Percentiles rank a stretch among this genome's conserved stretches.
Conservation (phyloP, 2,113 vertebrate species). For the Halcyon senegalensis region DNA sequence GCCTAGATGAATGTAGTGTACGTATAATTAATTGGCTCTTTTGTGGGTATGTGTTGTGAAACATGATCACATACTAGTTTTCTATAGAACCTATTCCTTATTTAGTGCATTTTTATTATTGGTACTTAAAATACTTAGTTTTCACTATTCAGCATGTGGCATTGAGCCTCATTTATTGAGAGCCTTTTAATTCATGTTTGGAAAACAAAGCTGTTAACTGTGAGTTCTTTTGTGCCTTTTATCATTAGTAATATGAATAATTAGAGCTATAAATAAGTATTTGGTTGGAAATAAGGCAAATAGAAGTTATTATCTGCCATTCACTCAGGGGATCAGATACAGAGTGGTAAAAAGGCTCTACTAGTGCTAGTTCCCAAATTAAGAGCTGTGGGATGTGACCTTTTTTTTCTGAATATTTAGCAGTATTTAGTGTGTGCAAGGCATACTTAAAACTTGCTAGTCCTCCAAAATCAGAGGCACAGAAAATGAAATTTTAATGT, state of each 20-base stretch:
- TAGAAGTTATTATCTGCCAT: neutral
- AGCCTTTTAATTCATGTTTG: neutral
- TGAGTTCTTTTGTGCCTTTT: neutral
- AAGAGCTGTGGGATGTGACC: neutral
- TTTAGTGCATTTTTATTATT: neutral
- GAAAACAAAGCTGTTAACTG: neutral
- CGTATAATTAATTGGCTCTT: neutral
- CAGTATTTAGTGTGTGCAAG: neutral
- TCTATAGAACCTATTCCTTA: neutral
- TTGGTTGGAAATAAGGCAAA: neutral
- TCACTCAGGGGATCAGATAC: neutral
- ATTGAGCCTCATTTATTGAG: neutral
- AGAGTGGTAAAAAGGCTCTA: neutral
- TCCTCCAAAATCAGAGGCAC: neutral
- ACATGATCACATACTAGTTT: neutral
- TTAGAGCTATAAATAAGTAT: neutral
- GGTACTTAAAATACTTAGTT: neutral
- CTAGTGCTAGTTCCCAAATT: neutral
- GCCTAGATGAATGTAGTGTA: neutral
- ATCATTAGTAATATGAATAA: neutral
- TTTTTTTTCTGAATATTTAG: neutral
- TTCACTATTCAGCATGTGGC: neutral
- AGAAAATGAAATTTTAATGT: neutral
- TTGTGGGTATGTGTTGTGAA: neutral
- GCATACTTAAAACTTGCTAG: neutral